Evolutionary conservation across 2,113 vertebrate species (phyloP).

Genomic region (Zosterops japonicus): DNA sequence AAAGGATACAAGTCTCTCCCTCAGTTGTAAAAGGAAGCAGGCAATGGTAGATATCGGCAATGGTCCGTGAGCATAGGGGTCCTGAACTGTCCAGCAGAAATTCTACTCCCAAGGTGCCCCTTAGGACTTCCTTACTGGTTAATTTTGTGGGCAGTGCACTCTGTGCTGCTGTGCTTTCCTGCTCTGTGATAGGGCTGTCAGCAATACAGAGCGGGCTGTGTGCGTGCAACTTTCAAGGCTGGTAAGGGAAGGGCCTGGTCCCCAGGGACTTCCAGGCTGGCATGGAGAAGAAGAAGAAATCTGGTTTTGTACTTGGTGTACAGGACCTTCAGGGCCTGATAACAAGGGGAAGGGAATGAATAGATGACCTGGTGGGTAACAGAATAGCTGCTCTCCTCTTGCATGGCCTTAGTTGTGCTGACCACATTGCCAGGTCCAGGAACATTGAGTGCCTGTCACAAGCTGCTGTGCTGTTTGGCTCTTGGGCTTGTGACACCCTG

Average conservation of each 20-base stretch:
- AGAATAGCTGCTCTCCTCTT: not conserved
- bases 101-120: not conserved
- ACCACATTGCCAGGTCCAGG: rapidly evolving
- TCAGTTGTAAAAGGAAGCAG: not conserved
- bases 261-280: not conserved
- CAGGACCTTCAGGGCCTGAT: not conserved
- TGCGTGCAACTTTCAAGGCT: not conserved
- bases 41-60: not conserved
- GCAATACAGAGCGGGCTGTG: not conserved
- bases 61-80: not conserved
- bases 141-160: not conserved
- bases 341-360: rapidly evolving
- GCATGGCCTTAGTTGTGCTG: not conserved
- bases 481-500: not conserved
- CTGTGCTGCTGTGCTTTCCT: not conserved
- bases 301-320: not conserved
- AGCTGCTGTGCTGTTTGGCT: not conserved
- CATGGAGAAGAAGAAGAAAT: not conserved
- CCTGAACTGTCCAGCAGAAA: not conserved
- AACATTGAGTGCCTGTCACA: rapidly evolving
- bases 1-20: rapidly evolving
- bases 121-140: not conserved
- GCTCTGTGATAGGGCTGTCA: not conserved
- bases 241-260: not conserved
- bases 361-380: rapidly evolving